Percentiles rank a stretch among this genome's conserved stretches.
phyloP scores from a whole-genome alignment of 1,140 invertebrate species.

The Eulimnadia texana region DNA sequence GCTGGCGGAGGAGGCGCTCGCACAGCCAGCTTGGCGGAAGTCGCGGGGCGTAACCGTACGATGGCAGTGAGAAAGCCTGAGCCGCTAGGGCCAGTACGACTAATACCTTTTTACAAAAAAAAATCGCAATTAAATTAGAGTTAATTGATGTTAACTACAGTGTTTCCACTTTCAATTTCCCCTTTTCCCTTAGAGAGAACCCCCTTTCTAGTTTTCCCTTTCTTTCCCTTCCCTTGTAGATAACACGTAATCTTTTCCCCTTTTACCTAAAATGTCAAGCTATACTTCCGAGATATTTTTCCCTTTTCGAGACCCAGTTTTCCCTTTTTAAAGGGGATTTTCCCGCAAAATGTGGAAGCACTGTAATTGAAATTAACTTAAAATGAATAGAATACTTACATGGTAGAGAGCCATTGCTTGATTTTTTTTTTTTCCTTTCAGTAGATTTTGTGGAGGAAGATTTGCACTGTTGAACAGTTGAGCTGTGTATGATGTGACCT shows the following conservation, averaged over 20 bases:
- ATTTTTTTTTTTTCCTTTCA: background rate
- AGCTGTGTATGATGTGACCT: background rate
- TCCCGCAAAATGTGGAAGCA: background rate
- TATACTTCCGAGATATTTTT: background rate
- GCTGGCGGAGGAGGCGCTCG: background rate
- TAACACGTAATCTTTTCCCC: background rate
- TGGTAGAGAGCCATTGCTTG: background rate
- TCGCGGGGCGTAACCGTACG: no score
- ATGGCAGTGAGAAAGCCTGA: no score
- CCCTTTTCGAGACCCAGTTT: no score
- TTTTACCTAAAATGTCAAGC: background rate
- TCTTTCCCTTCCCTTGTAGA: slow-evolving; percentile 4
- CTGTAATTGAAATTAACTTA: background rate
- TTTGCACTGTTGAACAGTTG: background rate
- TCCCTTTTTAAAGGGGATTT: no score
- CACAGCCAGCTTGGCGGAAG: no score
- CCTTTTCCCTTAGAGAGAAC: background rate
- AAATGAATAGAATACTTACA: background rate
- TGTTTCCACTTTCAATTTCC: no score
- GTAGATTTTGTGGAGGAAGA: background rate
- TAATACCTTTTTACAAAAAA: slow-evolving; percentile 1
- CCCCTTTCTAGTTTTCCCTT: background rate
- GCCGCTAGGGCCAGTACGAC: slow-evolving; percentile 6
- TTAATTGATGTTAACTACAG: no score
- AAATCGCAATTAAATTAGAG: no score